phyloP scores from a whole-genome alignment of 2,113 vertebrate genomes.

The Chaetura pelagica region DNA sequence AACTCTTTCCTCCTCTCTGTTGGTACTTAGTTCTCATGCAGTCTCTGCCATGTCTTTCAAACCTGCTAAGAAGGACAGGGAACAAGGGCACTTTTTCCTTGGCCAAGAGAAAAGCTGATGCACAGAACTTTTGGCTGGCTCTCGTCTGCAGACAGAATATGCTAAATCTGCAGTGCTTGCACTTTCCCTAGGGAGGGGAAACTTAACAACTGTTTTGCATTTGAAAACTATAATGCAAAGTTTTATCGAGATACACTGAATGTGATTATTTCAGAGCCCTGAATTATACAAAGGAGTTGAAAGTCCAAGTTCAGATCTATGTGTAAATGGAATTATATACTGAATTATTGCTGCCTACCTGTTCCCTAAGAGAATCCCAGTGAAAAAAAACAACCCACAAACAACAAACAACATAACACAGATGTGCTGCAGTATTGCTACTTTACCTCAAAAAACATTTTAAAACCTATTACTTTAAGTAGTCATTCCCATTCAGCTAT shows the following conservation, averaged over 20 bases:
- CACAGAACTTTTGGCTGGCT: slow-evolving; percentile 3
- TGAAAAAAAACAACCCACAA: not conserved
- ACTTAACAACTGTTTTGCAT: slow-evolving; percentile 17
- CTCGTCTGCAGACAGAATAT: not conserved
- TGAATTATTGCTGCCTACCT: not conserved
- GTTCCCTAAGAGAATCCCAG: slow-evolving; percentile 17
- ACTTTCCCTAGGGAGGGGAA: not conserved
- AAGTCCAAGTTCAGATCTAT: not conserved
- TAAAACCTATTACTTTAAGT: slow-evolving; percentile 61
- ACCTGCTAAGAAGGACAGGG: not conserved
- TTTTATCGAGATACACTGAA: not conserved
- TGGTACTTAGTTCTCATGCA: not conserved
- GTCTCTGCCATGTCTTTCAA: not conserved
- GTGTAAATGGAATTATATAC: slow-evolving; percentile 13
- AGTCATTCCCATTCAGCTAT: slow-evolving; percentile 54
- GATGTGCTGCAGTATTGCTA: not conserved
- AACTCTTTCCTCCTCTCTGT: not conserved
- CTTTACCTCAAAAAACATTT: slow-evolving; percentile 64
- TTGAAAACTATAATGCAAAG: not conserved
- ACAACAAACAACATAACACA: not conserved
- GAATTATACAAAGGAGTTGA: not conserved
- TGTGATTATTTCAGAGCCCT: not conserved
- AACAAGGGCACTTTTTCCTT: slow-evolving; percentile 13
- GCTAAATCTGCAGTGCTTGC: not conserved
- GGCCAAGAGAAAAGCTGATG: slow-evolving; percentile 20